Evolutionary conservation across 2,797 vertebrate species (phyloP), one percentile per base, ranked within the genome.

Genomic region (Macrochelys suwanniensis): DNA sequence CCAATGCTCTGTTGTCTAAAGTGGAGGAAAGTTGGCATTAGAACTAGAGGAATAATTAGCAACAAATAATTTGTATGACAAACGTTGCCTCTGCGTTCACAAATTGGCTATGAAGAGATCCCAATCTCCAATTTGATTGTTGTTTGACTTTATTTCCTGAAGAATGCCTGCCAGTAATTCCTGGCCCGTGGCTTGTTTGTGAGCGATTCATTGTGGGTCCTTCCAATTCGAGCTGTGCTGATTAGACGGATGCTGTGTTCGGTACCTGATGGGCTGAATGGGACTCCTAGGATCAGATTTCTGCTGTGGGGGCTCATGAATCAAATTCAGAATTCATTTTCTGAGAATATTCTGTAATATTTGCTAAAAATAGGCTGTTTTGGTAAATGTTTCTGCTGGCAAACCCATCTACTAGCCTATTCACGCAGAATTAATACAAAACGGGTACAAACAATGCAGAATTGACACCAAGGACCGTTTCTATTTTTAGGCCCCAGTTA

Each of bases 91-190:
- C 94, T 97, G 92, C 94, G 92, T 93, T 97, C 95, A 92, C 96
- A 97, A 97, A 96, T 96, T 97, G 96, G 96, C 97, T 78, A n/a
- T 97, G 97, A 97, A 97, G 97, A 96, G 94, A 96, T 96, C 95
- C 89, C 89, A 93, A 85, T 97, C 92, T 95, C 90, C 0, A 13
- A 89, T 97, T 94, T 97, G 97, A 96, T 97, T 97, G 95, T 95
- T 96, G 95, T 97, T 96, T 82, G 19, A 94, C 94, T 94, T 94
- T 97, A 95, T 95, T 97, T 96, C 94, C 94, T 82, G 94, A 95
- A 95, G 95, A 95, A 96, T 95, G 82, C 42, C 88, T 97, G 97
- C 96, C 96, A 97, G 96, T 94, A 87, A 94, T 96, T 96, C 95
- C 97, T 97, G 96, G 96, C 96, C 93, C 87, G 92, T 97, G 97